Base-by-base conservation (phyloP, 2,888 invertebrate genomes). In the Drosophila subsilvestris region DNA sequence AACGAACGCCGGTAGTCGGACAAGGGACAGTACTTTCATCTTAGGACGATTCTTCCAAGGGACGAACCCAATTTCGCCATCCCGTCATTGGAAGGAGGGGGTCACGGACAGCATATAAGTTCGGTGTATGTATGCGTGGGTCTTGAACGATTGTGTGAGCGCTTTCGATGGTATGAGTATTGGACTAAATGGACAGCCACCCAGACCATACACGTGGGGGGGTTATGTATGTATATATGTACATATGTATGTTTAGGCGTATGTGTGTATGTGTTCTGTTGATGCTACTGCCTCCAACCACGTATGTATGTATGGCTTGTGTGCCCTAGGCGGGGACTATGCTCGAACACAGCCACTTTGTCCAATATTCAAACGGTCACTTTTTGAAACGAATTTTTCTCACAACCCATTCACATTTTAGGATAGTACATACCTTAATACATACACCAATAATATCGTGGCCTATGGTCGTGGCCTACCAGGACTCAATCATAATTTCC, bases 351-450 rank as follows among this genome's bases (percentile, higher is more conserved):
- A 66, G 80, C 83, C 80, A 80, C 84, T 83, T 83, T 88, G 86
- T 87, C 79, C 86, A 85, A 87, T 87, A 86, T 85, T 86, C 88
- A 83, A 86, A 85, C 85, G 88, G 85, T 85, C 85, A 85, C 76
- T 87, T 85, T 80, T 85, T 74, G 80, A 80, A 87, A 80, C 83
- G 86, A 85, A 85, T 75, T 85, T 78, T 48, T 55, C 68, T 68
- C 69, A 44, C 61, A 47, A 29, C 75, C 54, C 87, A 83, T 88
- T 83, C 85, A 76, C 78, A 83, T 89, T 88, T 87, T 88, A 76
- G 89, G 88, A 79, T 89, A 85, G 2, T n/a, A 7, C 0, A 2
- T 7, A n/a, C 2, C 1, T 6, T 25, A 25, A 22, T 12, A 32
- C 78, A 80, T 84, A 80, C 72, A 78, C 5, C 32, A 37, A 37